Conservation (phyloP, 1,140 invertebrate species). For the Saxidomus purpurata region DNA sequence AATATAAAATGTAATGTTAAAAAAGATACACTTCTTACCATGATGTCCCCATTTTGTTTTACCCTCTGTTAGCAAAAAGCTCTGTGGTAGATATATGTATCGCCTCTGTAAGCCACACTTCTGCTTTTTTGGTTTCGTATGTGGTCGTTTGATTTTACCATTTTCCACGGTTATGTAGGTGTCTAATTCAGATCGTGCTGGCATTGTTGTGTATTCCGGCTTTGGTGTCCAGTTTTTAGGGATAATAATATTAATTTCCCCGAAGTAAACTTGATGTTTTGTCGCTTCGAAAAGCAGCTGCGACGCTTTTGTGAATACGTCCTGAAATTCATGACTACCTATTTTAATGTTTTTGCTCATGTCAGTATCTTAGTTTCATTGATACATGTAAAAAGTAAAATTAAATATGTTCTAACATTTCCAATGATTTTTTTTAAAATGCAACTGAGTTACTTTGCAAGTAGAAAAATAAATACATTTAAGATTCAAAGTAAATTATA, state of each 20-base stretch:
- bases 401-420: too few species aligned
- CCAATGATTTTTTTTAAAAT: too few species aligned
- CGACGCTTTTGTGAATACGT: background rate
- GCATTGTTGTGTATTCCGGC: background rate
- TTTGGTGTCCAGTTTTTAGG: background rate
- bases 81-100: background rate
- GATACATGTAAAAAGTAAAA: too few species aligned
- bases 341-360: too few species aligned
- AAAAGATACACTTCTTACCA: too few species aligned
- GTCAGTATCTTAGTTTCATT: too few species aligned
- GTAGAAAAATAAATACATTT: too few species aligned
- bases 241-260: background rate
- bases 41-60: background rate
- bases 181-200: background rate
- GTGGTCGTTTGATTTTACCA: background rate
- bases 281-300: background rate
- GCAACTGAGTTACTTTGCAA: too few species aligned
- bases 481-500: too few species aligned
- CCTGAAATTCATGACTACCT: too few species aligned
- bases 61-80: background rate
- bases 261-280: background rate
- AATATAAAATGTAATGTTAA: too few species aligned
- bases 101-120: background rate
- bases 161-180: background rate
- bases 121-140: background rate